Percentiles rank a stretch among this genome's conserved stretches.
Conservation (phyloP, 2,113 vertebrate genomes). For the Piprites chloris region DNA sequence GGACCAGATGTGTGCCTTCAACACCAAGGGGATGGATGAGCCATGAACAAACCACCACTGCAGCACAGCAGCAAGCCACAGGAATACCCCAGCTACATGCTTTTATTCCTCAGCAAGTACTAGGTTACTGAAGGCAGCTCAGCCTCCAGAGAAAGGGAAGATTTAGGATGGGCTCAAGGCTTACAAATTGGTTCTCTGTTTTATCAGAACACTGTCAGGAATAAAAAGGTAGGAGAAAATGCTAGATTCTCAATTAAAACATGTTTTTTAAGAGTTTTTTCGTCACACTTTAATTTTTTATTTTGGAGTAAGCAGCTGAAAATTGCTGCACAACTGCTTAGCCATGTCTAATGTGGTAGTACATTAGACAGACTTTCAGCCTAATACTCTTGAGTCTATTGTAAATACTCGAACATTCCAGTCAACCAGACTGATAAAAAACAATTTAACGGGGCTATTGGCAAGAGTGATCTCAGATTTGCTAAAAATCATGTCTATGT, state of each 20-base stretch:
- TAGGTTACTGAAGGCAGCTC: background rate
- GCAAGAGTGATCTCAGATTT: constrained; percentile 68
- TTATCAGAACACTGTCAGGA: background rate
- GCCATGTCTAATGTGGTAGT: constrained; percentile 68
- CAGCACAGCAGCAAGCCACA: background rate
- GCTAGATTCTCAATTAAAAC: background rate
- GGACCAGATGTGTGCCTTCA: constrained; percentile 14
- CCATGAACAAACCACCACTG: background rate
- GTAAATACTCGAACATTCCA: constrained; percentile 74
- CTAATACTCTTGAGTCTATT: constrained; percentile 68
- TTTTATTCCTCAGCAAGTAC: background rate
- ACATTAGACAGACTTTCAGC: constrained; percentile 60
- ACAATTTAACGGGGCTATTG: constrained; percentile 76
- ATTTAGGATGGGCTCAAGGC: background rate
- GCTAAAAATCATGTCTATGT: constrained; percentile 56
- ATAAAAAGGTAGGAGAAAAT: background rate
- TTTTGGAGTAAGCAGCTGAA: constrained; percentile 27
- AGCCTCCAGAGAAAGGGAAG: background rate
- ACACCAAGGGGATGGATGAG: background rate
- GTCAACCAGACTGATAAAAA: constrained; percentile 77
- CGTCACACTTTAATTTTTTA: background rate
- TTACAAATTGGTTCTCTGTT: background rate
- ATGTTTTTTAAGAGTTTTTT: background rate
- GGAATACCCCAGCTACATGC: background rate
- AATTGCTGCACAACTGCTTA: constrained; percentile 55